Percentiles rank a stretch among this genome's conserved stretches.
phyloP scores from a whole-genome alignment of 1,140 invertebrate species.

The Ips nitidus region DNA sequence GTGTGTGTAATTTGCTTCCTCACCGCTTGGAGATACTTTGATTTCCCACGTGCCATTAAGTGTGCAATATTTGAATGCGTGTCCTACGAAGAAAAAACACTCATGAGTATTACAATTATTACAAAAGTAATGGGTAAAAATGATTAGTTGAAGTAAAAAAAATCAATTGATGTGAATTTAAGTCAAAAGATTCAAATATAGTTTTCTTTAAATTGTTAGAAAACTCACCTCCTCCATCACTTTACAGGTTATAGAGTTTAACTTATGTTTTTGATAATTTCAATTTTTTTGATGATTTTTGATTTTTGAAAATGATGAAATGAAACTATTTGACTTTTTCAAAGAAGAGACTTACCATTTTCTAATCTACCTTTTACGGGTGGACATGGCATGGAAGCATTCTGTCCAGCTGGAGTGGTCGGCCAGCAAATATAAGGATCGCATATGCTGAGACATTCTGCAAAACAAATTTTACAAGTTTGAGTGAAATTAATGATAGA shows the following conservation, averaged over 20 bases:
- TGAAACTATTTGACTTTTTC: no score
- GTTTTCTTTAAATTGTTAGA: no score
- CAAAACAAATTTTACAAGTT: not conserved
- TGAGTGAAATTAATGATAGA: not conserved
- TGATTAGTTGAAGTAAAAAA: not conserved
- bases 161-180: slow-evolving; percentile 8
- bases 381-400: slow-evolving; percentile 68
- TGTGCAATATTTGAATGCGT: slow-evolving; percentile 70
- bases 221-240: no score
- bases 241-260: no score
- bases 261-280: no score
- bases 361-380: slow-evolving; percentile 68
- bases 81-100: slow-evolving; percentile 36
- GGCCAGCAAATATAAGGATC: slow-evolving; percentile 69
- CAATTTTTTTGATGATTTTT: no score
- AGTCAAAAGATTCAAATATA: not conserved
- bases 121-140: slow-evolving; percentile 49
- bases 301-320: no score
- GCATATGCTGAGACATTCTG: slow-evolving; percentile 39
- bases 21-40: slow-evolving; percentile 48
- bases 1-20: slow-evolving; percentile 78
- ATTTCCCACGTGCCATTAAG: slow-evolving; percentile 68
- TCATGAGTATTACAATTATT: slow-evolving; percentile 39
- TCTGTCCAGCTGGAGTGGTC: slow-evolving; percentile 64
- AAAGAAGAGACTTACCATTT: slow-evolving; percentile 62